Evolutionary conservation across 2,113 vertebrate genomes (phyloP).

Genomic region (Phasianus colchicus): DNA sequence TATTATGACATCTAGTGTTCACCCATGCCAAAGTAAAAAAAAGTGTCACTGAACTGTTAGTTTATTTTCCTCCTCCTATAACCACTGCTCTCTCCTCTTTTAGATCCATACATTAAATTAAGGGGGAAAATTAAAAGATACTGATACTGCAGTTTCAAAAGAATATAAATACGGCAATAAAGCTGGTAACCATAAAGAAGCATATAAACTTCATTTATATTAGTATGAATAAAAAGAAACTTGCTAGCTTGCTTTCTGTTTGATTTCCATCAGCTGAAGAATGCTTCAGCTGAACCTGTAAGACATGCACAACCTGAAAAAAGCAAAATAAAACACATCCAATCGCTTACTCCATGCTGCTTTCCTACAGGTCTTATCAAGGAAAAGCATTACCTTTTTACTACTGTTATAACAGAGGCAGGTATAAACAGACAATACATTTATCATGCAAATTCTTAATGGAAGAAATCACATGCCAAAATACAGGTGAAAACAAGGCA

Average conservation of each 20-base stretch:
- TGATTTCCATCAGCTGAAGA: slow-evolving; percentile 12
- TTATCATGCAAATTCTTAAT: not conserved
- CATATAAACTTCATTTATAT: not conserved
- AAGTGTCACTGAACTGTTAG: not conserved
- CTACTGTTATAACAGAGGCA: not conserved
- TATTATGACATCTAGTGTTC: not conserved
- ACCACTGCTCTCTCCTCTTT: not conserved
- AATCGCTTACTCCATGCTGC: not conserved
- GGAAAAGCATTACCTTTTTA: not conserved
- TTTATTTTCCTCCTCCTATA: not conserved
- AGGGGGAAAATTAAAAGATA: not conserved
- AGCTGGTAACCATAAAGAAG: not conserved
- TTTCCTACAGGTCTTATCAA: not conserved
- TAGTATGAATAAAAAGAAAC: slow-evolving; percentile 37
- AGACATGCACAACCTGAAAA: not conserved
- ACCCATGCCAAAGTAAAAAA: not conserved
- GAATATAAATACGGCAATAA: slow-evolving; percentile 12
- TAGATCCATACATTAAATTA: not conserved
- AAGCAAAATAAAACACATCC: not conserved
- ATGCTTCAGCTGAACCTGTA: not conserved
- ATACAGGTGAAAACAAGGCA: not conserved
- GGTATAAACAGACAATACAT: not conserved
- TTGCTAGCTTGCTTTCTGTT: slow-evolving; percentile 11
- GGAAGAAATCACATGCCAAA: not conserved
- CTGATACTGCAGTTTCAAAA: not conserved